Percentiles rank a stretch among this genome's conserved stretches.
These are phyloP conservation scores for Stichopus horrens DNA, from an alignment of 53 echinoderm and acorn worm species.

Conservation along the genomic window DNA sequence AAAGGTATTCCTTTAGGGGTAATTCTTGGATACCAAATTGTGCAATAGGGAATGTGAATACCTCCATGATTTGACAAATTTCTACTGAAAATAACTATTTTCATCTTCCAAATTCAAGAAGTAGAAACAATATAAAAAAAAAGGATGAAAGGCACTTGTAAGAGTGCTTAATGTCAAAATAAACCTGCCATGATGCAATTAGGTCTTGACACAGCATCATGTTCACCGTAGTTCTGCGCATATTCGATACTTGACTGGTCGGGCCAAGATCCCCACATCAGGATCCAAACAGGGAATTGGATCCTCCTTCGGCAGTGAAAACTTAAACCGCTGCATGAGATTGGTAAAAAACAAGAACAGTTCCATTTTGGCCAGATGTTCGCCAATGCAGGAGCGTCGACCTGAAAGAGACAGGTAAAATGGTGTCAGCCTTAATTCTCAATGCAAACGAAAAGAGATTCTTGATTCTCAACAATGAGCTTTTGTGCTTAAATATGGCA, in stretches of 20 bases:
- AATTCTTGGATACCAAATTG: no score
- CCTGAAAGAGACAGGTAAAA: constrained; percentile 12
- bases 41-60: no score
- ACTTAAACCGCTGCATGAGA: constrained; percentile 42
- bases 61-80: no score
- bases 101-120: no score
- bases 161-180: no score
- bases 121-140: no score
- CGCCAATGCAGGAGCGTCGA: constrained; percentile 33
- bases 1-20: no score
- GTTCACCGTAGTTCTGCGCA: constrained; percentile 12
- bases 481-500: no score
- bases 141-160: no score
- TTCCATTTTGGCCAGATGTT: constrained; percentile 48
- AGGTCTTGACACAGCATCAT: no score
- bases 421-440: neutral
- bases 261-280: neutral
- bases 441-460: neutral
- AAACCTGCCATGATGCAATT: no score
- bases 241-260: constrained; percentile 24
- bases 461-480: neutral
- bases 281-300: constrained; percentile 11
- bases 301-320: constrained; percentile 22
- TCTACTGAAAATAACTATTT: no score
- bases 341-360: constrained; percentile 47